Evolutionary conservation across 2,113 vertebrate genomes (phyloP).

Genomic region (Pygoscelis antarcticus): DNA sequence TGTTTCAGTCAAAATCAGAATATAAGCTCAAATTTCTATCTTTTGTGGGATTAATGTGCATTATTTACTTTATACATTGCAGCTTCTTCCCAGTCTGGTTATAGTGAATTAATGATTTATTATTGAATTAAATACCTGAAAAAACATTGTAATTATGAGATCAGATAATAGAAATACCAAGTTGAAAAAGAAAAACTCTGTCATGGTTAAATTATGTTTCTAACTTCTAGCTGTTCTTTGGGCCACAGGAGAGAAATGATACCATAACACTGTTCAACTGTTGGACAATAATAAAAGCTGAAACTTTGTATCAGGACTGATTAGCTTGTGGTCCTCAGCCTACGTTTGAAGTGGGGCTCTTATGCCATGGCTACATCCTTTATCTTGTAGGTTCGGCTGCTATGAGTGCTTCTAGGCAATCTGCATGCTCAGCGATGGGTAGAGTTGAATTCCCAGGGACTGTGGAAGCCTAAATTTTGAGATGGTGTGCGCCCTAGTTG

Average conservation of each 20-base stretch:
- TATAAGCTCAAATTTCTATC: neutral
- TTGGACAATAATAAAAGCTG: neutral
- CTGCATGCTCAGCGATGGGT: neutral
- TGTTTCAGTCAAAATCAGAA: neutral
- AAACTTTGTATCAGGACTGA: neutral
- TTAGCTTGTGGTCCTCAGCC: neutral
- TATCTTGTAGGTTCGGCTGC: neutral
- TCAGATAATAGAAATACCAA: neutral
- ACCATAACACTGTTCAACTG: fast-evolving
- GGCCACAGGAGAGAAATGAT: neutral
- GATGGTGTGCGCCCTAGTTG: neutral
- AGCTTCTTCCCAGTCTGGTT: neutral
- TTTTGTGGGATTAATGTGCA: neutral
- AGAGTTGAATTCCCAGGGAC: neutral
- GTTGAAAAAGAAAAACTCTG: neutral
- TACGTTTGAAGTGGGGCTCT: neutral
- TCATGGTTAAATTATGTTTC: neutral
- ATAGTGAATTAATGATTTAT: neutral
- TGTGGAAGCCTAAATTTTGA: neutral
- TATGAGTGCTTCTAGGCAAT: neutral
- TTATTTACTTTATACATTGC: neutral
- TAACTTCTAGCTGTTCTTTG: neutral
- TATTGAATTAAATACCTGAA: neutral
- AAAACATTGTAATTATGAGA: neutral
- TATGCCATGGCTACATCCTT: neutral